phyloP scores from a whole-genome alignment of 2,113 vertebrate genomes.

The Oreochromis tanganicae region DNA sequence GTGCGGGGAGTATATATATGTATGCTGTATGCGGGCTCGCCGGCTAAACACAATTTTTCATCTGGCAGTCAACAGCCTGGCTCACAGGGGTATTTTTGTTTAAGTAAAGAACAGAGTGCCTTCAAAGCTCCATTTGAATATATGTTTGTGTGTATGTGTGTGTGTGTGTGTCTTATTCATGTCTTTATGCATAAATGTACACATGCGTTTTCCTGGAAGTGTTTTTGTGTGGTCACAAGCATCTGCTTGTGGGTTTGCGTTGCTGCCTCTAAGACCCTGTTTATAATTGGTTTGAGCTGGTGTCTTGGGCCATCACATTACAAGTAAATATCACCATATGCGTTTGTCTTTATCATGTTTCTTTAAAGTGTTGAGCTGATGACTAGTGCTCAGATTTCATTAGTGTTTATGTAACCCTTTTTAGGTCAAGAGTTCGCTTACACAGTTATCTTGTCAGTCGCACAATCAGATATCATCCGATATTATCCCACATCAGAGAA shows the following conservation, averaged over 20 bases:
- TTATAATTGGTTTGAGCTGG: not conserved
- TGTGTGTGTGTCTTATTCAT: not conserved
- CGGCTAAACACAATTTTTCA: not conserved
- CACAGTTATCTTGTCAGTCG: accelerated
- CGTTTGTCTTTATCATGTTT: not conserved
- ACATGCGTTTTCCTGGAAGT: not conserved
- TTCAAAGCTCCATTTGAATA: conserved; percentile 8
- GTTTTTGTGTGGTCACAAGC: not conserved
- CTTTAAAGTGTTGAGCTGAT: not conserved
- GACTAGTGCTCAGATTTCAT: not conserved
- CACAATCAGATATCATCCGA: not conserved
- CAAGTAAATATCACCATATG: not conserved
- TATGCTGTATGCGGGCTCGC: not conserved
- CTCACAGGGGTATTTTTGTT: conserved; percentile 36
- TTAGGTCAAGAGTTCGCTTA: not conserved
- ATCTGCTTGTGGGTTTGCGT: not conserved
- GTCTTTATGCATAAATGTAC: conserved; percentile 8
- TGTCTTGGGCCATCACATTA: not conserved
- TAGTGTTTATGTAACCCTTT: not conserved
- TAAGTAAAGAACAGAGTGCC: conserved; percentile 28
- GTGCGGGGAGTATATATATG: not conserved
- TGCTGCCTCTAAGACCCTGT: not conserved
- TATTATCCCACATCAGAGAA: not conserved
- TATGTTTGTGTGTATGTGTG: not conserved
- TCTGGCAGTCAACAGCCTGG: conserved; percentile 24